A percentile compares a stretch with the other conserved stretches of the same genome.
phyloP scores from a whole-genome alignment of 2,113 vertebrate genomes.

The Cephalopterus ornatus region DNA sequence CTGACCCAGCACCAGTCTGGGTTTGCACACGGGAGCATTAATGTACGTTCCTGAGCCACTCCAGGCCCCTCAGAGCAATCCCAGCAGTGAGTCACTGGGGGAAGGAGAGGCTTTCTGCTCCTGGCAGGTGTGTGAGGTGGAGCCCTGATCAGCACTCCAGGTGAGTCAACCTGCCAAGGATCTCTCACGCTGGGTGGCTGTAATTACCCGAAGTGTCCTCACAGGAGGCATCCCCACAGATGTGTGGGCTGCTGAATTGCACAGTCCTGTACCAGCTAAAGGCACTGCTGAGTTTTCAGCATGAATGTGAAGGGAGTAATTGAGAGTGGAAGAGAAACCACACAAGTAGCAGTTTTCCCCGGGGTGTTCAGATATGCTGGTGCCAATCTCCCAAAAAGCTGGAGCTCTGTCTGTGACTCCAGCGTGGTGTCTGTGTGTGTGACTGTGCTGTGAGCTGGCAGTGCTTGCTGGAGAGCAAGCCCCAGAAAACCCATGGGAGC shows the following conservation, averaged over 20 bases:
- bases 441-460: not conserved
- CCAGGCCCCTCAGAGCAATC: not conserved
- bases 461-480: not conserved
- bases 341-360: not conserved
- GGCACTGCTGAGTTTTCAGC: not conserved
- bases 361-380: not conserved
- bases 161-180: not conserved
- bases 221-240: not conserved
- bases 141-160: not conserved
- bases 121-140: not conserved
- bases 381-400: not conserved
- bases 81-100: not conserved
- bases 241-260: not conserved
- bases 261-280: not conserved
- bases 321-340: not conserved
- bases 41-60: not conserved
- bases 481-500: not conserved
- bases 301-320: fast-evolving
- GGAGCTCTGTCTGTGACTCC: not conserved
- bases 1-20: not conserved
- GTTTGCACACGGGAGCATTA: not conserved
- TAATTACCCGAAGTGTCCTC: not conserved
- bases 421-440: fast-evolving
- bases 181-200: not conserved
- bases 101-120: not conserved